phyloP scores from a whole-genome alignment of 2,888 invertebrate genomes.

The Dasysyrphus tricinctus region DNA sequence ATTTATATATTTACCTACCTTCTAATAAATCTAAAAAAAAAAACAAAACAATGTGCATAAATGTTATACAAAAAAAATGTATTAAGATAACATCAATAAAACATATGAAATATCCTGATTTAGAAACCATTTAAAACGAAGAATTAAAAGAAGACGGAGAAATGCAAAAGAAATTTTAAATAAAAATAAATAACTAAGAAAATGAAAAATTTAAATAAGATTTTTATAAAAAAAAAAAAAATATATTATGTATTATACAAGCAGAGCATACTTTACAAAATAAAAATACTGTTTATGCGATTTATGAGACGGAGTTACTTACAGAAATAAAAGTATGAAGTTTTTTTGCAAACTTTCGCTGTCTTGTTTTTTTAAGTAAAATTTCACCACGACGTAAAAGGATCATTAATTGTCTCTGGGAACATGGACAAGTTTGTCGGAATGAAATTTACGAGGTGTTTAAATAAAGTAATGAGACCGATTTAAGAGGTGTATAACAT shows the following conservation, averaged over 20 bases:
- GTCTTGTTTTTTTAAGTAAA: background rate
- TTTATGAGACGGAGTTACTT: constrained; percentile 32
- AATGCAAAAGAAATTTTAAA: background rate
- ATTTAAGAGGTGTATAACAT: too few species aligned
- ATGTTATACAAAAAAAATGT: background rate
- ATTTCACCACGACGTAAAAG: background rate
- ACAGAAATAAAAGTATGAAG: constrained; percentile 31
- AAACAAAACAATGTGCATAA: background rate
- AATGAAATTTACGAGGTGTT: too few species aligned
- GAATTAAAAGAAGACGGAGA: background rate
- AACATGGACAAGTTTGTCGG: too few species aligned
- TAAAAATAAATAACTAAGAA: background rate
- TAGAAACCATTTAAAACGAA: background rate
- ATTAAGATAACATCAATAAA: constrained; percentile 3
- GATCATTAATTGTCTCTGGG: too few species aligned
- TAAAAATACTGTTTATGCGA: constrained; percentile 23
- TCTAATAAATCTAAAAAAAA: background rate
- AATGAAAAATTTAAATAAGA: constrained; percentile 4
- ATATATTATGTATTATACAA: constrained; percentile 35
- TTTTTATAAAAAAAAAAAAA: constrained; percentile 30
- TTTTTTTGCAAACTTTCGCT: constrained; percentile 14
- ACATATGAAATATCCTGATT: constrained; percentile 7
- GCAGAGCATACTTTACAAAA: constrained; percentile 32
- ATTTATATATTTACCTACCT: background rate
- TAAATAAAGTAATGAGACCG: too few species aligned